These are phyloP conservation scores for Acanthosepion lycidas DNA, from an alignment of 2,888 invertebrate genomes.

Conservation along the genomic window DNA sequence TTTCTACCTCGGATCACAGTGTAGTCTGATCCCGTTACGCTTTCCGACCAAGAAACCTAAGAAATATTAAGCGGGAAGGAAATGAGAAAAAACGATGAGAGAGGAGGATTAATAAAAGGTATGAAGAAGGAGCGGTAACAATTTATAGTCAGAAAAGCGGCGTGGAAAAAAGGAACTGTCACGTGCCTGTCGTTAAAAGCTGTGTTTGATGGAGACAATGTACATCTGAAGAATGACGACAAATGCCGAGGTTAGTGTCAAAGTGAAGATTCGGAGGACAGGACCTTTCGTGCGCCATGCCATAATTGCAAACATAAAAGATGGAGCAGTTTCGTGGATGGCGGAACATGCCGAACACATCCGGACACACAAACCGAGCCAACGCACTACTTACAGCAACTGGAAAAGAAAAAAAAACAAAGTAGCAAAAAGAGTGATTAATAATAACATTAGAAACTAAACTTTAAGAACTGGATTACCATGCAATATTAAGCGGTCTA, in stretches of 20 bases:
- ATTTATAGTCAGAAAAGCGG: too few relatives aligned
- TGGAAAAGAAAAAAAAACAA: not conserved
- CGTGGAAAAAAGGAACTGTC: not conserved
- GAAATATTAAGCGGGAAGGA: too few relatives aligned
- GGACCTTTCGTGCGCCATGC: not conserved
- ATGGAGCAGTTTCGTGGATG: not conserved
- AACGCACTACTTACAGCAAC: not conserved
- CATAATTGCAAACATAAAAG: conserved; percentile 37
- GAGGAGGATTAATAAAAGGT: too few relatives aligned
- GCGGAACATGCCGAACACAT: conserved; percentile 44
- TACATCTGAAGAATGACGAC: conserved; percentile 33
- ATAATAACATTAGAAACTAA: too few relatives aligned
- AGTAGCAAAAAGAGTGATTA: not conserved
- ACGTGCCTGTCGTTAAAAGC: conserved; percentile 35
- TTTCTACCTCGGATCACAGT: too few relatives aligned
- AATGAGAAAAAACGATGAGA: too few relatives aligned
- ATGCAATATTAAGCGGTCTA: too few relatives aligned
- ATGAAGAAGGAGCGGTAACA: too few relatives aligned
- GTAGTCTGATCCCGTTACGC: too few relatives aligned
- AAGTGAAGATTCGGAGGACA: conserved; percentile 23
- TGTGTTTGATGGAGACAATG: conserved; percentile 35
- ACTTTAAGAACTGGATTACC: too few relatives aligned
- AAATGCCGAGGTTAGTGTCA: conserved; percentile 23
- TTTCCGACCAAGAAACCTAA: too few relatives aligned
- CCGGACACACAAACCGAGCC: conserved; percentile 37